Evolutionary conservation across 2,797 vertebrate genomes (phyloP).

Genomic region (Microchirus variegatus): DNA sequence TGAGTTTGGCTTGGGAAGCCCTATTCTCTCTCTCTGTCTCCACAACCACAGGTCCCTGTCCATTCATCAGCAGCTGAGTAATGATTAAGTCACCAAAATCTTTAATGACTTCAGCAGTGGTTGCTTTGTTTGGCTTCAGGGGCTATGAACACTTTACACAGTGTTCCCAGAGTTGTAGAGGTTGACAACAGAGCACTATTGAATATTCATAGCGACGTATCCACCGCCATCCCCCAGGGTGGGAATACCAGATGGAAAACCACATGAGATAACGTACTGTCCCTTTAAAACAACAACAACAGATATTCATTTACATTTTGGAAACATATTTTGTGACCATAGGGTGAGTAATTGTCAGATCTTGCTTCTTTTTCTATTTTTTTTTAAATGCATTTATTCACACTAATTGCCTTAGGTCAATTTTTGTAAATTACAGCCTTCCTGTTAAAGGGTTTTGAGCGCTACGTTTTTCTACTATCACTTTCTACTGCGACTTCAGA

Average conservation of each 20-base stretch:
- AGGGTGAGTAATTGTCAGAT: conserved; percentile 47
- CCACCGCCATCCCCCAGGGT: conserved; percentile 48
- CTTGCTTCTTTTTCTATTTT: conserved; percentile 24
- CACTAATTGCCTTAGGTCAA: conserved; percentile 4
- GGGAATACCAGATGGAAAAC: conserved; percentile 51
- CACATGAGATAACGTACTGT: conserved; percentile 58
- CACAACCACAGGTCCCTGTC: conserved; percentile 41
- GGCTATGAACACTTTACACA: conserved; percentile 63
- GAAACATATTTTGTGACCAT: conserved; percentile 43
- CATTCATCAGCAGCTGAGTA: conserved; percentile 46
- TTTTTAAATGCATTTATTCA: conserved; percentile 21
- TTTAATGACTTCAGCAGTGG: conserved; percentile 64
- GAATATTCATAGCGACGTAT: conserved; percentile 70
- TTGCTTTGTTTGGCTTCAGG: conserved; percentile 48
- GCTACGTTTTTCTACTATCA: conserved; percentile 26
- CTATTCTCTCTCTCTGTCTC: conserved; percentile 28
- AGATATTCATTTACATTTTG: conserved; percentile 13
- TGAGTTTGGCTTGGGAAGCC: conserved; percentile 41
- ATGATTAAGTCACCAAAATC: conserved; percentile 50
- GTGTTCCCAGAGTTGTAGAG: conserved; percentile 49
- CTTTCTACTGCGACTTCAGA: conserved; percentile 35
- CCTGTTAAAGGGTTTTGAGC: conserved; percentile 1
- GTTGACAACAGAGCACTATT: conserved; percentile 37
- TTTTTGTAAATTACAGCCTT: conserved; percentile 16
- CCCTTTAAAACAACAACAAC: conserved; percentile 22